Conservation (phyloP, 2,797 vertebrate species). For the Lepidocolaptes lacrymiger region DNA sequence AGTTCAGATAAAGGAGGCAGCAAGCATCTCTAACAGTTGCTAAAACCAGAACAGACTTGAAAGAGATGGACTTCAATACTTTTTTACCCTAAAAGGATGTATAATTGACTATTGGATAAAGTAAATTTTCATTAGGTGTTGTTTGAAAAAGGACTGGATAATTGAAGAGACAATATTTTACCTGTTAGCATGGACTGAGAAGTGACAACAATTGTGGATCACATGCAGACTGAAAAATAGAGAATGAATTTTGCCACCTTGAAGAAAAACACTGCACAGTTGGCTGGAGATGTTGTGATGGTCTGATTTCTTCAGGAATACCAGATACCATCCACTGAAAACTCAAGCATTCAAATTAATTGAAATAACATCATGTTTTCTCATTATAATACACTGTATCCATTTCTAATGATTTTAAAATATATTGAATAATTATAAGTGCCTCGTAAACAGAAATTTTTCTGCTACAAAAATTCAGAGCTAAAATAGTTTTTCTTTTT, state of each 20-base stretch:
- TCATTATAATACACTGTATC: background rate
- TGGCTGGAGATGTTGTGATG: background rate
- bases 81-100: background rate
- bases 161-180: background rate
- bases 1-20: background rate
- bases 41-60: background rate
- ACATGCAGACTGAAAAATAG: background rate
- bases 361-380: background rate
- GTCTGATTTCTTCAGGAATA: background rate
- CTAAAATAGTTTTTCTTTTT: background rate
- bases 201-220: background rate
- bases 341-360: background rate
- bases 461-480: background rate
- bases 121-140: background rate
- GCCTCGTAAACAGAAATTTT: background rate
- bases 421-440: background rate
- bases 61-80: background rate
- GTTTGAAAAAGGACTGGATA: background rate
- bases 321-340: background rate
- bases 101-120: background rate
- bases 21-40: background rate
- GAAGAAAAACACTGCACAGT: background rate
- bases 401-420: background rate
- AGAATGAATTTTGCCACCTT: background rate
- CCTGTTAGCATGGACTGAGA: background rate